These are phyloP conservation scores for Antitype chi DNA, from an alignment of 2,888 invertebrate species.

Conservation along the genomic window DNA sequence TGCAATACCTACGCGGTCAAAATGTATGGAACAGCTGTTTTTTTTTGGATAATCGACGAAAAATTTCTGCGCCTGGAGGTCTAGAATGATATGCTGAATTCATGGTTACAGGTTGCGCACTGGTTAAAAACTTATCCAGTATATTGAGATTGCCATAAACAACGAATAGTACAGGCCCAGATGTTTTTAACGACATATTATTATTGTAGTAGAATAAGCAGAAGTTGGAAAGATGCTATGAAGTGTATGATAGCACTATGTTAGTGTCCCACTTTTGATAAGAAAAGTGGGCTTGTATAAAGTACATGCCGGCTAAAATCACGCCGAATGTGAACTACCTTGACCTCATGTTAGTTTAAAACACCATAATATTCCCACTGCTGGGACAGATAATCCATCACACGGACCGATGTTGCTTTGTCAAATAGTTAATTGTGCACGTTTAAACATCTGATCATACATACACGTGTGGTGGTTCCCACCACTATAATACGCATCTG, in stretches of 20 bases:
- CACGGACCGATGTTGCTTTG: neutral
- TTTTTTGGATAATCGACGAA: too few relatives aligned
- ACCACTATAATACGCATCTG: neutral
- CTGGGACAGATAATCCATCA: neutral
- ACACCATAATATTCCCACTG: neutral
- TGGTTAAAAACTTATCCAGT: too few relatives aligned
- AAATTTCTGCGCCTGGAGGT: too few relatives aligned
- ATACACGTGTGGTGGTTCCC: neutral
- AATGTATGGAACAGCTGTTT: too few relatives aligned
- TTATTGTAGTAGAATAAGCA: neutral
- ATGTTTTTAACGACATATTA: constrained; percentile 6
- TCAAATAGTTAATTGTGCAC: neutral
- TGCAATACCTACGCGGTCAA: too few relatives aligned
- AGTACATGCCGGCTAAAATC: neutral
- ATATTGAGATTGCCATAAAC: neutral
- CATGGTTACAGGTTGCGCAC: too few relatives aligned
- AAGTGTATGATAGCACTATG: neutral
- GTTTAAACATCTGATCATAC: neutral
- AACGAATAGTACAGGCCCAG: neutral
- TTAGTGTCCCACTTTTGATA: neutral
- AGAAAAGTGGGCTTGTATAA: neutral
- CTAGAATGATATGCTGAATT: too few relatives aligned
- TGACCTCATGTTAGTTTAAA: neutral
- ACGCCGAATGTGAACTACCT: neutral
- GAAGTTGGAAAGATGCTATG: neutral